Percentiles rank a stretch among this genome's conserved stretches.
phyloP scores from a whole-genome alignment of 2,113 vertebrate species.

The Nothocercus julius region DNA sequence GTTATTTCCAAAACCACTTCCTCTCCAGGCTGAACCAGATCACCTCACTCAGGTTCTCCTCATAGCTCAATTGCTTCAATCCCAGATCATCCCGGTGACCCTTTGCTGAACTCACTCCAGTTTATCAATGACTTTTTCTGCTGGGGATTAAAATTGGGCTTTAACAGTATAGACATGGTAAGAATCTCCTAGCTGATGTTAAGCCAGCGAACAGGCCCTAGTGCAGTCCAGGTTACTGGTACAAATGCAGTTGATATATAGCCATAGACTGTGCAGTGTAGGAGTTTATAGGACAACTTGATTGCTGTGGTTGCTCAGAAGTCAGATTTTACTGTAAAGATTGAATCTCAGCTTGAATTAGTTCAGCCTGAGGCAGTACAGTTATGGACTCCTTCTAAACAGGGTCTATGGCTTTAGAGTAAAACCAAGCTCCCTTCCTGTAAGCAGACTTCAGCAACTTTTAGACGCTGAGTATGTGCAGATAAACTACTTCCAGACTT shows the following conservation, averaged over 20 bases:
- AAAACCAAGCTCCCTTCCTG: background rate
- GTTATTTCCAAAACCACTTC: background rate
- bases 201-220: background rate
- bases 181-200: background rate
- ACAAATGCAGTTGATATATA: background rate
- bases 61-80: background rate
- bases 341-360: background rate
- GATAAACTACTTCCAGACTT: background rate
- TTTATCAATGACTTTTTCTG: background rate
- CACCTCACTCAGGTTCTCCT: background rate
- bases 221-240: background rate
- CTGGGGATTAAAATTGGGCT: background rate
- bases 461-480: background rate
- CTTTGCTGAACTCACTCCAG: background rate
- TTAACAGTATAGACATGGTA: background rate
- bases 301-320: background rate
- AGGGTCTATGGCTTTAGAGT: background rate
- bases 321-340: background rate
- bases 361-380: background rate
- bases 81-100: background rate
- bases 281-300: background rate
- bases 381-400: background rate
- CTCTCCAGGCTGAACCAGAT: background rate
- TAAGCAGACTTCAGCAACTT: background rate
- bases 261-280: background rate